A percentile compares a stretch with the other conserved stretches of the same genome.
These are phyloP conservation scores for Exephanes ischioxanthus DNA, from an alignment of 2,888 invertebrate genomes.

Conservation along the genomic window DNA sequence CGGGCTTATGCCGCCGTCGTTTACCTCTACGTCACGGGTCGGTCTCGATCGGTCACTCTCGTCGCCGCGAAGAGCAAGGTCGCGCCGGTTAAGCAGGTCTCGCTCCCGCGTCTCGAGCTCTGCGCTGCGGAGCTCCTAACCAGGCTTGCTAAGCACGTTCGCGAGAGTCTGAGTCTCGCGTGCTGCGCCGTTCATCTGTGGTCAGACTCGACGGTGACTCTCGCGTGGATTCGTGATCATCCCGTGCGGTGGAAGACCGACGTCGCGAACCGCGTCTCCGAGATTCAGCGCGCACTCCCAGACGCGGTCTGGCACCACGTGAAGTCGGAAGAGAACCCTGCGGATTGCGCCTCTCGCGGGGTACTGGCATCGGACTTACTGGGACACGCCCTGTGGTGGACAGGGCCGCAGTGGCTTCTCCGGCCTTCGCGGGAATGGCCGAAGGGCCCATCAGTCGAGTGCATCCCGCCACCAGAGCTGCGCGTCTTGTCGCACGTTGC, in stretches of 20 bases:
- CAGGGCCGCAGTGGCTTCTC: slow-evolving; percentile 60
- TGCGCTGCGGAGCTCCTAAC: background rate
- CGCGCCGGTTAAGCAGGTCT: slow-evolving; percentile 7
- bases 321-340: slow-evolving; percentile 70
- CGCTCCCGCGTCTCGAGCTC: slow-evolving; percentile 9
- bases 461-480: background rate
- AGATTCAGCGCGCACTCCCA: slow-evolving; percentile 66
- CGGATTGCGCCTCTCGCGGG: slow-evolving; percentile 70
- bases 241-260: slow-evolving; percentile 68
- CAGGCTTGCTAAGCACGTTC: background rate
- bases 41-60: background rate
- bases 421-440: slow-evolving; percentile 33
- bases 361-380: background rate
- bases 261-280: slow-evolving; percentile 72
- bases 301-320: slow-evolving; percentile 71
- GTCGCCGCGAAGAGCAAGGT: background rate
- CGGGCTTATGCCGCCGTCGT: slow-evolving; percentile 57
- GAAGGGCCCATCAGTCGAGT: background rate
- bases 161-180: background rate
- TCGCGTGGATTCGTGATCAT: background rate
- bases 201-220: slow-evolving; percentile 69
- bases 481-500: background rate
- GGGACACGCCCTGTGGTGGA: slow-evolving; percentile 41
- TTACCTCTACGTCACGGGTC: slow-evolving; percentile 20
- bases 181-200: slow-evolving; percentile 13